phyloP scores from a whole-genome alignment of 2,113 vertebrate genomes.

The Cololabis saira region DNA sequence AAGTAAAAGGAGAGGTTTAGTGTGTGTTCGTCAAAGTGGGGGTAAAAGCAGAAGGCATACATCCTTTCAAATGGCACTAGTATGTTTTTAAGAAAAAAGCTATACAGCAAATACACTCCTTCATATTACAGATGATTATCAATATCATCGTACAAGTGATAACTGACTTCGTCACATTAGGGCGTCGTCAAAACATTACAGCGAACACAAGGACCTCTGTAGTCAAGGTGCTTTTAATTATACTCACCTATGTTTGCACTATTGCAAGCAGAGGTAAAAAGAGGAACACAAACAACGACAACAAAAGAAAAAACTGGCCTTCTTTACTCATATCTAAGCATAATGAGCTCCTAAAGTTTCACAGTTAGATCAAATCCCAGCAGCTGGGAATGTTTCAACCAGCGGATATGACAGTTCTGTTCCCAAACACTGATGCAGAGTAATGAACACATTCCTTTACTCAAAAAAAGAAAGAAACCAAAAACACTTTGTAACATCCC shows the following conservation, averaged over 20 bases:
- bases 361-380: no score
- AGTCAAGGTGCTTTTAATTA: no score
- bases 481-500: neutral
- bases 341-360: no score
- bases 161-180: constrained; percentile 16
- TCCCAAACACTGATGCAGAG: no score
- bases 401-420: no score
- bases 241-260: neutral
- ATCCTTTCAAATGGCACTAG: constrained; percentile 46
- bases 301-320: no score
- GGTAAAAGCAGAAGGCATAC: constrained; percentile 35
- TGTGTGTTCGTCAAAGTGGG: constrained; percentile 15
- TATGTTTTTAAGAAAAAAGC: neutral
- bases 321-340: no score
- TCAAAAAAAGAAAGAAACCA: no score
- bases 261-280: no score
- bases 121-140: constrained; percentile 24
- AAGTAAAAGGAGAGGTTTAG: neutral
- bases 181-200: constrained; percentile 11
- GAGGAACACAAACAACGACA: no score
- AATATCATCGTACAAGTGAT: neutral
- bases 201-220: neutral
- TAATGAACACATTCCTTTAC: no score
- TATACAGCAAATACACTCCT: constrained; percentile 37
- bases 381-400: no score